These are phyloP conservation scores for Copidosoma aretas DNA, from an alignment of 2,888 invertebrate genomes.

Conservation along the genomic window DNA sequence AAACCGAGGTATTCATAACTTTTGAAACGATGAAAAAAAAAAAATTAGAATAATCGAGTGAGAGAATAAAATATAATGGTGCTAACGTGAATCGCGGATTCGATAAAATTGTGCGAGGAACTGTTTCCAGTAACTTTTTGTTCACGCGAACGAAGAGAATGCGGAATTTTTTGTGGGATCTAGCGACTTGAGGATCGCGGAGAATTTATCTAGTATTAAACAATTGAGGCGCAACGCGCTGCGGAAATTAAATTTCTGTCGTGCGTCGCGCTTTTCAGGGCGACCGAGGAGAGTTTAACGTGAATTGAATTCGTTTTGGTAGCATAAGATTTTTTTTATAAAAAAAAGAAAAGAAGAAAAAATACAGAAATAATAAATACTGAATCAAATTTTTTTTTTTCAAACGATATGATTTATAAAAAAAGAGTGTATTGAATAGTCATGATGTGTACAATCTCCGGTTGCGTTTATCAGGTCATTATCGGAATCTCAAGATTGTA, in stretches of 20 bases:
- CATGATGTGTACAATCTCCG: slow-evolving; percentile 28
- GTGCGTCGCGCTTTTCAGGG: slow-evolving; percentile 4
- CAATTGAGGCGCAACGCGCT: slow-evolving; percentile 11
- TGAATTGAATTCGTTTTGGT: slow-evolving; percentile 30
- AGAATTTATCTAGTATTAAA: slow-evolving; percentile 37
- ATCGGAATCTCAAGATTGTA: background rate
- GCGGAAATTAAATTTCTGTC: slow-evolving; percentile 40
- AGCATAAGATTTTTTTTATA: slow-evolving; percentile 2
- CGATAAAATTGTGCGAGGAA: background rate
- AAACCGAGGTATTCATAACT: no score
- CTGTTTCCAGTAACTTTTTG: slow-evolving; percentile 21
- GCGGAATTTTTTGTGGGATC: slow-evolving; percentile 31
- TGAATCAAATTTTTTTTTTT: no score
- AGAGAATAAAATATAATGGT: background rate
- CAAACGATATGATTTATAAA: no score
- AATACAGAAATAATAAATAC: no score
- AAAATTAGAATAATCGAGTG: background rate
- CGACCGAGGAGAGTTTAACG: slow-evolving; percentile 14
- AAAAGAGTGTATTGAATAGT: no score
- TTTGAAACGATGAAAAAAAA: background rate
- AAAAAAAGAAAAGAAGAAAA: slow-evolving; percentile 14
- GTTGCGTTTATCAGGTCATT: slow-evolving; percentile 18
- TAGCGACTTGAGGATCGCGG: slow-evolving; percentile 12
- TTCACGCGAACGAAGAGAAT: background rate
- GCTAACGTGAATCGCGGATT: background rate